Conservation (phyloP, 1,140 invertebrate species). For the Drosophila neocordata region DNA sequence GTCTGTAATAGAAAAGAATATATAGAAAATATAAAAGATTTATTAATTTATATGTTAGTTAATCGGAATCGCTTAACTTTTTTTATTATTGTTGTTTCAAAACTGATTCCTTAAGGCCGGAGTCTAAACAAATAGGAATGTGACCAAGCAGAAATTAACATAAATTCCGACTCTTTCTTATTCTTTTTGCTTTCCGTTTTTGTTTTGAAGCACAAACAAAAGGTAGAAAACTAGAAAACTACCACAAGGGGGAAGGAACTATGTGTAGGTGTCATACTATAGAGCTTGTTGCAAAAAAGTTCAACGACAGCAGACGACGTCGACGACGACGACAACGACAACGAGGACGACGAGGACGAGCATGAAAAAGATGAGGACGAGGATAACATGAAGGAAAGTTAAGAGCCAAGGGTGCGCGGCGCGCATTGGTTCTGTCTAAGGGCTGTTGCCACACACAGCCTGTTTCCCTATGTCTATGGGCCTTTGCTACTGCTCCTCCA, state of each 20-base stretch:
- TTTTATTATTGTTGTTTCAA: background rate
- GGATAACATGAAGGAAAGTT: background rate
- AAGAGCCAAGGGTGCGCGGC: constrained; percentile 31
- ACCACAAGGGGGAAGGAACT: background rate
- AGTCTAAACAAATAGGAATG: background rate
- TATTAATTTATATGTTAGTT: background rate
- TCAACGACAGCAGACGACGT: constrained; percentile 60
- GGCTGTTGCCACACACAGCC: constrained; percentile 33
- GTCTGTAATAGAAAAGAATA: background rate
- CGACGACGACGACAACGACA: constrained; percentile 15
- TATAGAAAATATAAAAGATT: background rate
- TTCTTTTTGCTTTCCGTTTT: constrained; percentile 3
- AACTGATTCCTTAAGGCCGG: background rate
- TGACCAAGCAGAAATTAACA: constrained; percentile 65
- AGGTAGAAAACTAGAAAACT: constrained; percentile 24
- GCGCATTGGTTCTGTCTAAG: constrained; percentile 10
- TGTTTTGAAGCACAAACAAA: constrained; percentile 20
- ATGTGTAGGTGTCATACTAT: constrained; percentile 25
- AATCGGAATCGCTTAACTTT: background rate
- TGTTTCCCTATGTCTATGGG: constrained; percentile 49
- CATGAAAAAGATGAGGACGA: constrained; percentile 1
- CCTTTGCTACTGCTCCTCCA: constrained; percentile 43
- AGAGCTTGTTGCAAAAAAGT: constrained; percentile 68
- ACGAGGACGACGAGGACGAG: background rate
- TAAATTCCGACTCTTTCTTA: constrained; percentile 54